These are phyloP conservation scores for Zaprionus tsacasi DNA, from an alignment of 1,140 invertebrate species.

Conservation along the genomic window DNA sequence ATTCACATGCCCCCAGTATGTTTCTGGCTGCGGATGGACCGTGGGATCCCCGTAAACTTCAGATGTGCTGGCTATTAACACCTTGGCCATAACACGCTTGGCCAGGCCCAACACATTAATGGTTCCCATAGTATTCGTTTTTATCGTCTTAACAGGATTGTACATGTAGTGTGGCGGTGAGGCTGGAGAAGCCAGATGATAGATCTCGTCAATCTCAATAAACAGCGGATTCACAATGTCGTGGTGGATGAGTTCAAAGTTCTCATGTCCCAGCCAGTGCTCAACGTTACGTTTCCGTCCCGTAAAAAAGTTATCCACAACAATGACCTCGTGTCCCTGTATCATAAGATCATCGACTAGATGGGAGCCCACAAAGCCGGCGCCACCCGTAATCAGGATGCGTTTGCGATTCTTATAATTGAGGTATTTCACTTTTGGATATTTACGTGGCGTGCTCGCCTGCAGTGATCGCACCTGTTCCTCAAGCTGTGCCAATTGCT, in stretches of 20 bases:
- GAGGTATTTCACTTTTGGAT: conserved; percentile 95
- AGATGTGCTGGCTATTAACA: conserved; percentile 98
- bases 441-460: conserved; percentile 91
- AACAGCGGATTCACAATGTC: conserved; percentile 99
- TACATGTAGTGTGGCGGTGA: conserved; percentile 99
- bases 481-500: conserved; percentile 88
- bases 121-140: conserved; percentile 98
- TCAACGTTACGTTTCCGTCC: conserved; percentile 98
- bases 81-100: conserved; percentile 95
- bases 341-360: conserved; percentile 97
- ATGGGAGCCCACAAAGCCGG: conserved; percentile 99
- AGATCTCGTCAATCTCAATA: conserved; percentile 99
- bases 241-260: conserved; percentile 99
- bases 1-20: conserved; percentile 99
- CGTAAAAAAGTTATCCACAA: conserved; percentile 99
- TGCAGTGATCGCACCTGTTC: conserved; percentile 89
- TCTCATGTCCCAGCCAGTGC: conserved; percentile 99
- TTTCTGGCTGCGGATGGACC: conserved; percentile 97
- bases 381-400: conserved; percentile 98
- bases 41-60: conserved; percentile 99
- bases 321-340: conserved; percentile 98
- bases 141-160: conserved; percentile 99
- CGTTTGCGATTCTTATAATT: conserved; percentile 96
- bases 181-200: conserved; percentile 99
- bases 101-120: conserved; percentile 99